Conservation (phyloP, 2,888 invertebrate genomes). For the Cylloceria caligata region DNA sequence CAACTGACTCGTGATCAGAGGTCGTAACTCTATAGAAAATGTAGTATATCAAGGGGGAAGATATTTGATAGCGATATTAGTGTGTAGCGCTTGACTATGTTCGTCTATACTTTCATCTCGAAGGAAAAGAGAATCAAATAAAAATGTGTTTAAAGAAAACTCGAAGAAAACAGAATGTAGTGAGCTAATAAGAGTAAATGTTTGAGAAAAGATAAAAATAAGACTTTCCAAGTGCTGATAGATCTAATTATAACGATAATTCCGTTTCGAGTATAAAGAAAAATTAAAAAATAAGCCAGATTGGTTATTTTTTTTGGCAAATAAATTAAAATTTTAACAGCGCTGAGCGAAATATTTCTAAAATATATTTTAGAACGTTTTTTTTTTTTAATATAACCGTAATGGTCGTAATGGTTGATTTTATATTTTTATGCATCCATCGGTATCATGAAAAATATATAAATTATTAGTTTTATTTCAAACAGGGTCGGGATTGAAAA, state of each 20-base stretch:
- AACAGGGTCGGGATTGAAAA: too few species aligned
- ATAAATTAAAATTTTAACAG: too few species aligned
- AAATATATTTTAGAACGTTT: too few species aligned
- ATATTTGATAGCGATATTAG: slow-evolving; percentile 16
- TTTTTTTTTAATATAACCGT: too few species aligned
- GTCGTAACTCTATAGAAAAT: slow-evolving; percentile 28
- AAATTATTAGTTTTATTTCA: too few species aligned
- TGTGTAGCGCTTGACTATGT: slow-evolving; percentile 1
- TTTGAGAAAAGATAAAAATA: background rate
- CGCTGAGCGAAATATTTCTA: too few species aligned
- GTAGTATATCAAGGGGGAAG: slow-evolving; percentile 9
- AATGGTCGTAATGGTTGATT: too few species aligned
- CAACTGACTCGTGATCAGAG: slow-evolving; percentile 43
- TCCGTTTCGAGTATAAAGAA: background rate
- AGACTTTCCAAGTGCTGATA: background rate
- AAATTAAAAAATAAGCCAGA: too few species aligned
- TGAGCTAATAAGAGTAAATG: background rate
- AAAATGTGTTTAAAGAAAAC: background rate
- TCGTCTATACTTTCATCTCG: background rate
- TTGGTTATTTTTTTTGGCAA: too few species aligned
- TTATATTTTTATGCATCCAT: too few species aligned
- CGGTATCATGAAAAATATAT: too few species aligned
- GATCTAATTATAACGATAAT: background rate
- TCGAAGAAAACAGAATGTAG: background rate
- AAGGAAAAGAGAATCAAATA: background rate